Base-by-base conservation (phyloP, 2,888 invertebrate species). In the Acrobasis suavella region DNA sequence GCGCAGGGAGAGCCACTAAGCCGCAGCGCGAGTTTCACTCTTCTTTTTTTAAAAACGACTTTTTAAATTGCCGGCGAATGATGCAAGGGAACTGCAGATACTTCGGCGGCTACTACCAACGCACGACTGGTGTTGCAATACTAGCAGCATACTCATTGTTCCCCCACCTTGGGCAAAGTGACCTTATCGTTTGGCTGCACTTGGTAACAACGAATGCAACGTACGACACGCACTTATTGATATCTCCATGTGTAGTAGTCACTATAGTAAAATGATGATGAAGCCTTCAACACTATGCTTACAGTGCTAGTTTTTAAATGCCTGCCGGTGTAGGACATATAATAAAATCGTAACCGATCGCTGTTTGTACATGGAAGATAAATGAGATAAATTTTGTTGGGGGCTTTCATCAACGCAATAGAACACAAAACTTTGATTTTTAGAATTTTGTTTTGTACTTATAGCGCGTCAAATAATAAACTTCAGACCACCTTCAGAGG, bases 181-280 rank as follows among this genome's bases (percentile, higher is more conserved):
- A 89, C 87, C 89, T 89, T 90, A 89, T 88, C 88, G 86, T 85
- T 74, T 77, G 75, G 77, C 76, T 86, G 90, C 90, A 89, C 87
- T 87, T 81, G 67, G 84, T 75, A 83, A 86, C 88, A 80, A 77
- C 69, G 72, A 77, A 65, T 81, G 83, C 81, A 82, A 72, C 80
- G 70, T 78, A 82, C 75, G 12, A 78, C 65, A 74, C 77, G 71
- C 72, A 75, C 66, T 68, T 68, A 67, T 68, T 62, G 56, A 39
- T 56, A 58, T 17, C 22, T n/a, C 42, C 5, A 51, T 42, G n/a
- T 38, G 50, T 60, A 38, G 16, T 2, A 56, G 17, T 42, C 55
- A 17, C 38, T 39, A 56, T 42, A 1, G 39, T 15, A 32, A 32
- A 32, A 32, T 32, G 5, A 32, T 32, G 2, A 22, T 22, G 22